A percentile compares a stretch with the other conserved stretches of the same genome.
Evolutionary conservation across 2,113 vertebrate species (phyloP).

Genomic region (Megaceryle maxima): DNA sequence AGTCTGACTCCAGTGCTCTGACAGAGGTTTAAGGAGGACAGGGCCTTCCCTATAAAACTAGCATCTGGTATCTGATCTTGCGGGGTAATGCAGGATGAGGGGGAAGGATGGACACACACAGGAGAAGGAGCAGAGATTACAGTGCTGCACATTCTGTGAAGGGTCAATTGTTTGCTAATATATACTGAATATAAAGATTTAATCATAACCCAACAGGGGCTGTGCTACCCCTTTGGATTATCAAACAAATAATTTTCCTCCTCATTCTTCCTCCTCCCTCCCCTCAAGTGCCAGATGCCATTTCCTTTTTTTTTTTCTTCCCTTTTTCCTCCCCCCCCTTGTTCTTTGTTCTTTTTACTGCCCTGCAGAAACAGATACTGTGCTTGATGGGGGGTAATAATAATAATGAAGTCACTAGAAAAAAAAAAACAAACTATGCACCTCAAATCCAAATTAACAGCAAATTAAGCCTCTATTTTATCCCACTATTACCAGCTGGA

Average conservation of each 20-base stretch:
- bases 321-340: fast-evolving
- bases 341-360: constrained; percentile 23
- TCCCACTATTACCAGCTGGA: not conserved
- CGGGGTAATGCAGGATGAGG: fast-evolving
- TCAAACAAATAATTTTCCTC: not conserved
- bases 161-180: not conserved
- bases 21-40: not conserved
- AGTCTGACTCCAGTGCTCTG: not conserved
- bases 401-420: not conserved
- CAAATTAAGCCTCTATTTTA: not conserved
- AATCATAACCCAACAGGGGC: not conserved
- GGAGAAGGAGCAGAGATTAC: fast-evolving
- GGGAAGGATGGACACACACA: not conserved
- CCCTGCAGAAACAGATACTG: not conserved
- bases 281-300: not conserved
- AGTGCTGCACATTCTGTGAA: not conserved
- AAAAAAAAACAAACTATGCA: not conserved
- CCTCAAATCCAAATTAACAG: not conserved
- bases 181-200: not conserved
- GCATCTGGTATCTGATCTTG: not conserved
- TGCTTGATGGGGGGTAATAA: not conserved
- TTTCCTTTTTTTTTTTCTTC: not conserved
- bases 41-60: not conserved
- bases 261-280: not conserved
- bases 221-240: not conserved